phyloP scores from a whole-genome alignment of 2,797 vertebrate species.

The Sebastes minor region DNA sequence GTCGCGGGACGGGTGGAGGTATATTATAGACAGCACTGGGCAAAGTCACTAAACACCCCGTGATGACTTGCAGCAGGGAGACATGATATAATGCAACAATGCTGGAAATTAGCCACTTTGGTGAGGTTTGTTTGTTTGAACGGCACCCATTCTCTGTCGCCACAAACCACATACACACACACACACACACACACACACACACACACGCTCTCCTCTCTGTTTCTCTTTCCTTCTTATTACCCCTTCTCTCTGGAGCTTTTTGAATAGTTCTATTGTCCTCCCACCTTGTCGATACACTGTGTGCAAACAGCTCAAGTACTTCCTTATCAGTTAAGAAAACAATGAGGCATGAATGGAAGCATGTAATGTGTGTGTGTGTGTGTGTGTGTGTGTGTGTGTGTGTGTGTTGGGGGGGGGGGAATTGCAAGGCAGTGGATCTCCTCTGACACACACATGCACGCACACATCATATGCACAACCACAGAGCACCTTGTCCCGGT shows the following conservation, averaged over 20 bases:
- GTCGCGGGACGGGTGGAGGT: slow-evolving; percentile 3
- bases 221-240: slow-evolving; percentile 17
- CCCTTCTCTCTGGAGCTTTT: slow-evolving; percentile 6
- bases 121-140: slow-evolving; percentile 49
- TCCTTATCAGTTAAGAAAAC: slow-evolving; percentile 64
- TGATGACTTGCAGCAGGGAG: slow-evolving; percentile 55
- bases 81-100: slow-evolving; percentile 60
- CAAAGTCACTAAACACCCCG: slow-evolving; percentile 72
- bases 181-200: not conserved
- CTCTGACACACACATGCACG: not conserved
- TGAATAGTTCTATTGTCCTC: slow-evolving; percentile 60
- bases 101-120: slow-evolving; percentile 47
- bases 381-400: too few species aligned
- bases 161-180: slow-evolving; percentile 6
- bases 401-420: not conserved
- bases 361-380: not conserved
- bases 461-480: not conserved
- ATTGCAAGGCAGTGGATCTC: slow-evolving; percentile 10
- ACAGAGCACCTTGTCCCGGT: slow-evolving; percentile 34
- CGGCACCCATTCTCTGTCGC: slow-evolving; percentile 5
- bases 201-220: not conserved
- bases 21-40: slow-evolving; percentile 43
- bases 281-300: slow-evolving; percentile 41
- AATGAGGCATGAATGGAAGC: slow-evolving; percentile 38
- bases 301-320: slow-evolving; percentile 63